Percentiles rank a stretch among this genome's conserved stretches.
phyloP scores from a whole-genome alignment of 2,797 vertebrate genomes.

The Onychomys torridus region DNA sequence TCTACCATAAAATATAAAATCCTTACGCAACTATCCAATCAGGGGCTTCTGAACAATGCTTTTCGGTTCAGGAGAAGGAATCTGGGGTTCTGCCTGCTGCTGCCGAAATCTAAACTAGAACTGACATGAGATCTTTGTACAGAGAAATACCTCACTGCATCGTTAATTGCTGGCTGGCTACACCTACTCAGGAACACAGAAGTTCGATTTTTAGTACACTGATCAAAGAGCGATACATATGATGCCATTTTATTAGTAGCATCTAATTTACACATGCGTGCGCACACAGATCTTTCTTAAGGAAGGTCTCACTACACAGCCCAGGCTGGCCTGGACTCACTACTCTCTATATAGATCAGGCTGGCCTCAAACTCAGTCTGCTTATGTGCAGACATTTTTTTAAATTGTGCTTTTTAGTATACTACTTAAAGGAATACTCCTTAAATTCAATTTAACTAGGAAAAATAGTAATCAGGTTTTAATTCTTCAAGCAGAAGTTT shows the following conservation, averaged over 20 bases:
- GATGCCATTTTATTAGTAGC: not conserved
- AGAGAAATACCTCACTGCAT: not conserved
- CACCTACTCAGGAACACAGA: slow-evolving; percentile 15
- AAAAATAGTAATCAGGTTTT: not conserved
- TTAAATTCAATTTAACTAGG: slow-evolving; percentile 54
- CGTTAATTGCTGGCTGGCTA: slow-evolving; percentile 5
- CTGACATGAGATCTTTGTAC: not conserved
- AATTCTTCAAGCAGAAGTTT: slow-evolving; percentile 46
- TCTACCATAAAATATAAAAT: slow-evolving; percentile 51
- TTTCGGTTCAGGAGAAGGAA: slow-evolving; percentile 21
- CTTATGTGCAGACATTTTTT: not conserved
- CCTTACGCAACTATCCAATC: not conserved
- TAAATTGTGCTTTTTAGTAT: slow-evolving; percentile 1
- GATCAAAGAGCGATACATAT: not conserved
- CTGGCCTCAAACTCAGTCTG: not conserved
- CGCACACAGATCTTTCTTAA: not conserved
- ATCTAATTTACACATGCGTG: not conserved
- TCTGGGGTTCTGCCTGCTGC: not conserved
- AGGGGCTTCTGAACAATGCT: not conserved
- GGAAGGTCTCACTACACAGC: not conserved
- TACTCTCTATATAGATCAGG: not conserved
- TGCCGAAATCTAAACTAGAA: slow-evolving; percentile 11
- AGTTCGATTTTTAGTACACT: slow-evolving; percentile 16
- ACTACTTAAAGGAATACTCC: slow-evolving; percentile 25
- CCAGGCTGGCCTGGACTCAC: not conserved